Conservation (phyloP, 2,888 invertebrate genomes). For the Apotomis turbidana region DNA sequence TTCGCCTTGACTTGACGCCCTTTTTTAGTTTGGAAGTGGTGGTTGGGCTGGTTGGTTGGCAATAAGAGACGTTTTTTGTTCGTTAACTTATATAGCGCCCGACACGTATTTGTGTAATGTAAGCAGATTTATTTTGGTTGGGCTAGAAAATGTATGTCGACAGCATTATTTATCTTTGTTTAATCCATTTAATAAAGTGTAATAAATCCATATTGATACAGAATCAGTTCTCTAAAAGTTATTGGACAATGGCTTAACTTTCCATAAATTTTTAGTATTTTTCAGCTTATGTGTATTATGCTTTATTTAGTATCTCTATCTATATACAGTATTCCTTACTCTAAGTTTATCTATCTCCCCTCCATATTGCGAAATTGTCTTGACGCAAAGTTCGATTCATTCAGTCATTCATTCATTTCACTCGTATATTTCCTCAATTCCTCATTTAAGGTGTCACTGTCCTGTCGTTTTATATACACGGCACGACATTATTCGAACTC, state of each 20-base stretch:
- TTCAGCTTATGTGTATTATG: background rate
- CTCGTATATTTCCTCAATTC: background rate
- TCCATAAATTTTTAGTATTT: background rate
- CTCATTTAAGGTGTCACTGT: conserved; percentile 9
- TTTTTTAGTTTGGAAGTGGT: conserved; percentile 40
- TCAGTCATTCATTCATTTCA: background rate
- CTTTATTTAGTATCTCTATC: background rate
- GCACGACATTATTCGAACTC: conserved; percentile 22
- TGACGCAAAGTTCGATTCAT: background rate
- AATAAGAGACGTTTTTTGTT: conserved; percentile 31
- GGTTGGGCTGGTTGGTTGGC: conserved; percentile 40
- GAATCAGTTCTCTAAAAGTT: too few species aligned
- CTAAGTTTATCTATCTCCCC: background rate
- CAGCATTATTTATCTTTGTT: too few species aligned
- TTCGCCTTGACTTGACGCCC: conserved; percentile 41
- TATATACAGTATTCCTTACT: too few species aligned
- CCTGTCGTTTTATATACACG: conserved; percentile 3
- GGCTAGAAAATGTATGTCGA: too few species aligned
- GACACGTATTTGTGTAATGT: too few species aligned
- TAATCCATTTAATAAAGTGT: too few species aligned
- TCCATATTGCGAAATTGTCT: background rate
- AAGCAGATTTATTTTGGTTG: too few species aligned
- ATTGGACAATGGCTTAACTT: too few species aligned
- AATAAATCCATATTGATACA: too few species aligned
- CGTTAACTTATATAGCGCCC: conserved; percentile 1